phyloP scores from a whole-genome alignment of 2,888 invertebrate genomes.

The Taphrorychus bicolor region DNA sequence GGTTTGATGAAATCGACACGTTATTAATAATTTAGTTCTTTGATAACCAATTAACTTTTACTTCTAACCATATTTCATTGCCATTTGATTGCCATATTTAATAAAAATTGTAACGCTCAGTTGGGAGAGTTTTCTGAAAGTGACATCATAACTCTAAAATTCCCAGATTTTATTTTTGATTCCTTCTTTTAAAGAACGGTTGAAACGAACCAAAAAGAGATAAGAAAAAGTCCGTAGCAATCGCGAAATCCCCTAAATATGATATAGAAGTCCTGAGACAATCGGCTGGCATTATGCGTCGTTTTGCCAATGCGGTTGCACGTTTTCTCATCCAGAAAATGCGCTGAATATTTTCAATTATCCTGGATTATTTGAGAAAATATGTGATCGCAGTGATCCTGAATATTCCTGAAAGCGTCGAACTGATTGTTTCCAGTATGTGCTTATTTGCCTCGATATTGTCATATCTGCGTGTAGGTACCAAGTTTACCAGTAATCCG shows the following conservation, averaged over 20 bases:
- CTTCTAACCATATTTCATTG: too few relatives aligned
- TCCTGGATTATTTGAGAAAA: conserved; percentile 21
- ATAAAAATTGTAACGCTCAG: too few relatives aligned
- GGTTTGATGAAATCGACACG: too few relatives aligned
- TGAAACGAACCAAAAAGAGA: background rate
- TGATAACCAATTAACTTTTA: too few relatives aligned
- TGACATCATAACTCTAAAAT: too few relatives aligned
- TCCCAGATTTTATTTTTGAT: too few relatives aligned
- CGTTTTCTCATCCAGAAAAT: conserved; percentile 40
- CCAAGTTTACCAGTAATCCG: conserved; percentile 33
- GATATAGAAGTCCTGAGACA: conserved; percentile 30
- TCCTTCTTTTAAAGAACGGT: too few relatives aligned
- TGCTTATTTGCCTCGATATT: too few relatives aligned
- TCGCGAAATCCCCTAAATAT: conserved; percentile 24
- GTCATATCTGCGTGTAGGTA: too few relatives aligned
- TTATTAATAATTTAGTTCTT: too few relatives aligned
- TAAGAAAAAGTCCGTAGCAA: background rate
- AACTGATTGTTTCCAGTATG: background rate
- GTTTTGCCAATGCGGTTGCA: conserved; percentile 38
- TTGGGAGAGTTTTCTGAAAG: too few relatives aligned
- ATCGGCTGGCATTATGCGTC: conserved; percentile 35
- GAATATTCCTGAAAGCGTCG: background rate
- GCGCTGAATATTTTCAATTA: conserved; percentile 27
- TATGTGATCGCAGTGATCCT: background rate
- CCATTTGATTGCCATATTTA: too few relatives aligned